Evolutionary conservation across 2,888 invertebrate genomes (phyloP).

Genomic region (Aromia moschata): DNA sequence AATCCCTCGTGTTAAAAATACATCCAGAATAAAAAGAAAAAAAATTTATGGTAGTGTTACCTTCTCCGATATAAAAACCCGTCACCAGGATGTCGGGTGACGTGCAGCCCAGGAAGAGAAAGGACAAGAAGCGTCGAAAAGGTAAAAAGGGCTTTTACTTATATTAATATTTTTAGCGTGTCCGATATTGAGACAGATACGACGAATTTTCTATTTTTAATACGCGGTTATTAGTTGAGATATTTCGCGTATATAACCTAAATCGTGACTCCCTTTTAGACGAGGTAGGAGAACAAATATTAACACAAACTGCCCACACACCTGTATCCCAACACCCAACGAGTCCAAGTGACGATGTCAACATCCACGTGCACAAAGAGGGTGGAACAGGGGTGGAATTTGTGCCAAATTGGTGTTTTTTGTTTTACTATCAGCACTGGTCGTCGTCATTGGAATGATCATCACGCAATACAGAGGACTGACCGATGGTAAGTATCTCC

Average conservation of each 20-base stretch:
- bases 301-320: constrained; percentile 47
- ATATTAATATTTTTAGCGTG: constrained; percentile 47
- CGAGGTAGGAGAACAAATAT: constrained; percentile 44
- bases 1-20: constrained; percentile 35
- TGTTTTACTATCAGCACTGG: constrained; percentile 74
- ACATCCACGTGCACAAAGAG: constrained; percentile 81
- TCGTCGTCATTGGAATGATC: constrained; percentile 79
- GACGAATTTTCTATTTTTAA: constrained; percentile 46
- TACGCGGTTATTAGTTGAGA: constrained; percentile 19
- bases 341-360: constrained; percentile 70
- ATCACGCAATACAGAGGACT: constrained; percentile 82
- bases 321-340: constrained; percentile 38
- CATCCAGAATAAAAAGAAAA: constrained; percentile 28
- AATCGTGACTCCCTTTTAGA: constrained; percentile 41
- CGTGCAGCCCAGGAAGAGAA: constrained; percentile 86
- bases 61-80: constrained; percentile 36
- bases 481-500: constrained; percentile 74
- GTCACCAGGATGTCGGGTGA: constrained; percentile 80
- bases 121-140: constrained; percentile 84
- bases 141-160: constrained; percentile 67
- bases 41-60: constrained; percentile 44
- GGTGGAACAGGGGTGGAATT: constrained; percentile 84
- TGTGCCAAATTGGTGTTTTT: constrained; percentile 87
- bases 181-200: constrained; percentile 26
- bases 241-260: constrained; percentile 17